Evolutionary conservation across 1,140 invertebrate genomes (phyloP).

Genomic region (Pseudomyrmex flavicornis): DNA sequence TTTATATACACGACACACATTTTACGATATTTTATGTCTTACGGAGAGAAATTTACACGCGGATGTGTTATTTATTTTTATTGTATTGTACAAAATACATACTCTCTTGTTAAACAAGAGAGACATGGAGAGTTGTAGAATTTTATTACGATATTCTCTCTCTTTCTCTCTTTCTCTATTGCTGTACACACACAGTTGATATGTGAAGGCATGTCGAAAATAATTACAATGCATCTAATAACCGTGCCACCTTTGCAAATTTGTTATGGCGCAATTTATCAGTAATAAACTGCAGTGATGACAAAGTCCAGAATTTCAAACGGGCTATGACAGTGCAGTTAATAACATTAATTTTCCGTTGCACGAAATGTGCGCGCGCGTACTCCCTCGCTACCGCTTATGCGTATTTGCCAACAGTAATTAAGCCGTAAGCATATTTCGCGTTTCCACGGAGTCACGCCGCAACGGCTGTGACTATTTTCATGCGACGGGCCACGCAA

Average conservation of each 20-base stretch:
- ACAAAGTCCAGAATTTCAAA: slow-evolving; percentile 67
- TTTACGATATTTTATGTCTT: no score
- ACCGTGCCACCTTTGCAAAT: slow-evolving; percentile 14
- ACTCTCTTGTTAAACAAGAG: no score
- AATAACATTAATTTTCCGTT: slow-evolving; percentile 67
- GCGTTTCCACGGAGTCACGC: slow-evolving; percentile 23
- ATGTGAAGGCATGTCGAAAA: slow-evolving; percentile 1
- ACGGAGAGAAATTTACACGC: no score
- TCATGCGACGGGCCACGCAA: slow-evolving; percentile 57
- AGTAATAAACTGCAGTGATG: slow-evolving; percentile 48
- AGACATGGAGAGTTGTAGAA: background rate
- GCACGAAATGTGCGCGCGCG: slow-evolving; percentile 20
- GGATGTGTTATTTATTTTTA: no score
- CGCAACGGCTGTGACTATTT: slow-evolving; percentile 65
- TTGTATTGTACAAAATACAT: no score
- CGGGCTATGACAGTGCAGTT: slow-evolving; percentile 53
- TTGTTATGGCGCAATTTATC: slow-evolving; percentile 44
- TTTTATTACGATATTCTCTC: background rate
- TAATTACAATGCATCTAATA: slow-evolving; percentile 38
- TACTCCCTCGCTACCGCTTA: slow-evolving; percentile 13
- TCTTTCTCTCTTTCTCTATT: background rate
- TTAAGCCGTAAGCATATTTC: slow-evolving; percentile 70
- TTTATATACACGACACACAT: background rate
- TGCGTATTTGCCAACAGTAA: slow-evolving; percentile 63
- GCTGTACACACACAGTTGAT: background rate